Evolutionary conservation across 2,888 invertebrate species (phyloP).

Genomic region (Chalcis sispes): DNA sequence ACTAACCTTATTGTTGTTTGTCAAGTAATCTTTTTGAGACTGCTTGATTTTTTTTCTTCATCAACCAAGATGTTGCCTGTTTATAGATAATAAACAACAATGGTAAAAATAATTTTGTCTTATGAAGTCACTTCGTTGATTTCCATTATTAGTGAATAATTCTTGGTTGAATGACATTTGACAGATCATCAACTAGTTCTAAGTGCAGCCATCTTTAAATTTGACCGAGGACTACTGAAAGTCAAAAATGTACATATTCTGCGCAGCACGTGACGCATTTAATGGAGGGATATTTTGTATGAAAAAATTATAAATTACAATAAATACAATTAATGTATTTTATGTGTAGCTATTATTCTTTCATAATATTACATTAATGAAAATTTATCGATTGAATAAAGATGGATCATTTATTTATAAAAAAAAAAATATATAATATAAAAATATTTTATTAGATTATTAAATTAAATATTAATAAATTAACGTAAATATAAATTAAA

Average conservation of each 20-base stretch:
- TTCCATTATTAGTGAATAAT: conserved; percentile 23
- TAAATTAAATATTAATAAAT: background rate
- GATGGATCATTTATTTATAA: background rate
- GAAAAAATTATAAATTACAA: conserved; percentile 39
- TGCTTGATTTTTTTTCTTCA: conserved; percentile 8
- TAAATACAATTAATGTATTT: no score
- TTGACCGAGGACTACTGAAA: conserved; percentile 4
- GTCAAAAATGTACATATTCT: conserved; percentile 20
- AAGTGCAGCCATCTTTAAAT: conserved; percentile 51
- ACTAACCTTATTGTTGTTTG: conserved; percentile 42
- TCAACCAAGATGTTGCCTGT: conserved; percentile 18
- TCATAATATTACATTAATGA: no score
- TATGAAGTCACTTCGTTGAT: background rate
- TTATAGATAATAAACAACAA: background rate
- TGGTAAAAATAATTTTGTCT: background rate
- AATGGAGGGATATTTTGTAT: background rate
- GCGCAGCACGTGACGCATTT: conserved; percentile 42
- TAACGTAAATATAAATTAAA: no score
- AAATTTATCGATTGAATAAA: no score
- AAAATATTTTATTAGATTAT: background rate
- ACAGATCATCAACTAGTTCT: conserved; percentile 54
- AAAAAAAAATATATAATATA: background rate
- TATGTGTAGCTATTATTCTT: no score
- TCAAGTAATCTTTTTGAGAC: conserved; percentile 23
- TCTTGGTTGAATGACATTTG: conserved; percentile 46